Base-by-base conservation (phyloP, 2,888 invertebrate genomes). In the Tethea ocularis region DNA sequence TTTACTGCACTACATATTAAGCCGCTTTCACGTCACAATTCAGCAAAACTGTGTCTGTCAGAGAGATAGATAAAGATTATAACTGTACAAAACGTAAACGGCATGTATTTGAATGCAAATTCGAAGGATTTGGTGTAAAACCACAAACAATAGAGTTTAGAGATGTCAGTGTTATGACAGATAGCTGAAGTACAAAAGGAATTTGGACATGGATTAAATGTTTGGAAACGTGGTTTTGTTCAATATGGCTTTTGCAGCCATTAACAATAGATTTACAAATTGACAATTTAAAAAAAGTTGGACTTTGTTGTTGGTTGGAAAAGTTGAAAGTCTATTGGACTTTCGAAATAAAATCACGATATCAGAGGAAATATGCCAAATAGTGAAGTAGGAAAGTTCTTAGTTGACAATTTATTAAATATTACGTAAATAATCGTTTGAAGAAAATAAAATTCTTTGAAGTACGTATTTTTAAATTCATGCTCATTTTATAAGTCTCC, bases 71-170 rank as follows among this genome's bases (percentile, higher is more conserved):
- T 46, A 46, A 46, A 46, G 46, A 46, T 46, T 46, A 46, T 46
- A 46, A 46, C 46, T 46, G 46, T 46, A 20, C 46, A 46, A 46
- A 46, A 46, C 20, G 46, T 46, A 46, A 46, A 46, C 46, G 33
- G 33, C 22, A 36, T 36, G 33, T 60, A 62, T 65, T 59, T 58
- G 36, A 56, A 68, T 64, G 68, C 65, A 64, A 68, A 70, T 54
- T 60, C 58, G 23, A 61, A 64, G 62, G 66, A 65, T 67, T 64
- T 63, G 58, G 51, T 55, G 46, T 51, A 54, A 57, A 33, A 59
- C 62, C 59, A 56, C 61, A 58, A 53, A 66, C 66, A 61, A 66
- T 61, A 60, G 57, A 20, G 10, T 54, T 33, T 54, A 56, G 15
- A 57, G 52, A 57, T 55, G 51, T 51, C 33, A 52, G 17, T 26